Evolutionary conservation across 1,140 invertebrate species (phyloP), one percentile per base, ranked within the genome.

Genomic region (Latrodectus geometricus): DNA sequence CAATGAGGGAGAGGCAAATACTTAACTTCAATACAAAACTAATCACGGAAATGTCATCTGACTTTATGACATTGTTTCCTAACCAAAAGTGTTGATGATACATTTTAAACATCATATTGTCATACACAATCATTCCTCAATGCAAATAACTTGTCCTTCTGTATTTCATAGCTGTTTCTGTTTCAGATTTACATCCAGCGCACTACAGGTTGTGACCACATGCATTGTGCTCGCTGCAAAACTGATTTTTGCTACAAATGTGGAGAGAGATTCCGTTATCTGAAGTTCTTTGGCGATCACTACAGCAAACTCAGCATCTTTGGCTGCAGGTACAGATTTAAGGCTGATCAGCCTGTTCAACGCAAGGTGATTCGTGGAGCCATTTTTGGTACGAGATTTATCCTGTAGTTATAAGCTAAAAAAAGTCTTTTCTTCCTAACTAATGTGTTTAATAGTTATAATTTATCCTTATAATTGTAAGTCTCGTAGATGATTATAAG

Each of bases 181-280:
- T 80, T 75, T n/a, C 84, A 92, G 91, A 90, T 92, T 14, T 92
- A 89, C 82, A 92, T 92, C 35, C 90, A 92, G 88, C 89, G 91
- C 75, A 90, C 89, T 0, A 88, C 90, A 73, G 92, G 92, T 8
- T 92, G 92, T 90, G 91, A 92, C 88, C 92, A 92, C 87, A 92
- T 92, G 91, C 90, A 89, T 14, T 92, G 92, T 88, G 88, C 88
- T 9, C 83, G 90, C 20, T 92, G 92, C 88, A 88, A 90, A 49
- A 92, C 91, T 9, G 89, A 90, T 66, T 92, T 92, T 83, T 92
- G 92, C 87, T 92, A 92, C 83, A 89, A 89, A 61, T 92, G 92
- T 89, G 92, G 92, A 12, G 90, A 91, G 61, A 88, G 89, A 35
- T 91, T 90, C 82, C 89, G 91, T 9, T 88, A 89, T 17, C 52